Evolutionary conservation across 1,140 invertebrate genomes (phyloP).

Genomic region (Macrobrachium nipponense): DNA sequence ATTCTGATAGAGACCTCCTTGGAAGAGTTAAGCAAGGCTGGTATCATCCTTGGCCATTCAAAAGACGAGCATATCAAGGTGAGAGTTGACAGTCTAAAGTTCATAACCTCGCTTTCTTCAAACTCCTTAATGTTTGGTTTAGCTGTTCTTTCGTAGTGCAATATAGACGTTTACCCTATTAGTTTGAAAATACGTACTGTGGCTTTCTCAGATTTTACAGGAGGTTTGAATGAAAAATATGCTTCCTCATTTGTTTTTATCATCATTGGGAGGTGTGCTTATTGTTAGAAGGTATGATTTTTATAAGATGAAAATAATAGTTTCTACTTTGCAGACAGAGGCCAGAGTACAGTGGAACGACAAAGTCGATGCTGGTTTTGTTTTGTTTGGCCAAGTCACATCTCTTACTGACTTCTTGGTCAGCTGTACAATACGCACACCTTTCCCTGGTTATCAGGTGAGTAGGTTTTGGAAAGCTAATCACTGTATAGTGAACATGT

Average conservation of each 20-base stretch:
- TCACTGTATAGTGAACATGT: neutral
- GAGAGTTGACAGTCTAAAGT: neutral
- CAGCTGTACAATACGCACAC: constrained; percentile 52
- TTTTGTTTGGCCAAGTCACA: constrained; percentile 38
- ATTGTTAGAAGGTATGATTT: too few species aligned
- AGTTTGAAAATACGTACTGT: too few species aligned
- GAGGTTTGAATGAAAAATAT: too few species aligned
- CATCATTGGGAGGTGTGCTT: too few species aligned
- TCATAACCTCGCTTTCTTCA: too few species aligned
- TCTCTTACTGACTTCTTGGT: constrained; percentile 49
- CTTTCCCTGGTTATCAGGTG: constrained; percentile 49
- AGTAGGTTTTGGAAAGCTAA: neutral
- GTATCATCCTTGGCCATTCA: constrained; percentile 48
- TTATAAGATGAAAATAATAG: too few species aligned
- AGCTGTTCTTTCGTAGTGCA: too few species aligned
- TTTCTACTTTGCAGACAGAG: constrained; percentile 33
- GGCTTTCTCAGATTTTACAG: too few species aligned
- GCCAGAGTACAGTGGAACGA: constrained; percentile 48
- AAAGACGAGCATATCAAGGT: constrained; percentile 42
- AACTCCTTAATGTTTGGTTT: too few species aligned
- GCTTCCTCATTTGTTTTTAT: too few species aligned
- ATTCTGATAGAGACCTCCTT: constrained; percentile 46
- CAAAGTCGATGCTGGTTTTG: constrained; percentile 45
- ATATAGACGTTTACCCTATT: too few species aligned
- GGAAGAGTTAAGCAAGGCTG: constrained; percentile 29